Evolutionary conservation across 2,113 vertebrate species (phyloP).

Genomic region (Microtus oregoni): DNA sequence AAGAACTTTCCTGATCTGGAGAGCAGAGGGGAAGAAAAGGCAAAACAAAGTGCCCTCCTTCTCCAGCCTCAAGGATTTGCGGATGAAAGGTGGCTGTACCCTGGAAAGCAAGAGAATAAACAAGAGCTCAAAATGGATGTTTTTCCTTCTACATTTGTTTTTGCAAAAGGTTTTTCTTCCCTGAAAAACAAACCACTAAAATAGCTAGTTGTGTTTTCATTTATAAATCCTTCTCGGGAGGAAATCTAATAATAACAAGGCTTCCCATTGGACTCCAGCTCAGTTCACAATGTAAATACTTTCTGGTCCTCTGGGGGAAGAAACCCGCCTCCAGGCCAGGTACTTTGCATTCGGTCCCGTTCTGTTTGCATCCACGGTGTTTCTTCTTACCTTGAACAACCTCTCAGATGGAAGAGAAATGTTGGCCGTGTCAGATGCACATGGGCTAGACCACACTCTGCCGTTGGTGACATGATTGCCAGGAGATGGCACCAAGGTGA

Average conservation of each 20-base stretch:
- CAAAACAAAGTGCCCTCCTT: not conserved
- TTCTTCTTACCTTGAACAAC: slow-evolving; percentile 68
- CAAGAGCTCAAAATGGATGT: slow-evolving; percentile 61
- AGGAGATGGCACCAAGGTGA: not conserved
- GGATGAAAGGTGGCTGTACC: slow-evolving; percentile 69
- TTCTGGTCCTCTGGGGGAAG: slow-evolving; percentile 64
- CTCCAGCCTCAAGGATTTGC: slow-evolving; percentile 58
- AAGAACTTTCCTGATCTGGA: slow-evolving; percentile 45
- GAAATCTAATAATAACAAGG: slow-evolving; percentile 80
- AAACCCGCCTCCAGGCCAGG: slow-evolving; percentile 33
- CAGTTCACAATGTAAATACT: slow-evolving; percentile 76
- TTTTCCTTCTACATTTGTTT: slow-evolving; percentile 75
- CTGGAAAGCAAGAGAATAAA: slow-evolving; percentile 74
- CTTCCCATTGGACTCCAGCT: slow-evolving; percentile 71
- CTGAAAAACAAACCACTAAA: slow-evolving; percentile 79
- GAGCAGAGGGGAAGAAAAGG: not conserved
- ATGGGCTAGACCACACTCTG: not conserved
- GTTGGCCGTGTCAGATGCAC: not conserved
- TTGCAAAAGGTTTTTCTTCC: slow-evolving; percentile 79
- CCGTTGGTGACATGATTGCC: not conserved
- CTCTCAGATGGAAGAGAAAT: slow-evolving; percentile 19
- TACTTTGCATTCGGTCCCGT: slow-evolving; percentile 63
- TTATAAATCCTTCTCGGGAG: slow-evolving; percentile 80
- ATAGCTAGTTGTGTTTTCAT: slow-evolving; percentile 78
- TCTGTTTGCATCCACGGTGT: slow-evolving; percentile 51